phyloP scores from a whole-genome alignment of 2,888 invertebrate genomes.

The Eupithecia insigniata region DNA sequence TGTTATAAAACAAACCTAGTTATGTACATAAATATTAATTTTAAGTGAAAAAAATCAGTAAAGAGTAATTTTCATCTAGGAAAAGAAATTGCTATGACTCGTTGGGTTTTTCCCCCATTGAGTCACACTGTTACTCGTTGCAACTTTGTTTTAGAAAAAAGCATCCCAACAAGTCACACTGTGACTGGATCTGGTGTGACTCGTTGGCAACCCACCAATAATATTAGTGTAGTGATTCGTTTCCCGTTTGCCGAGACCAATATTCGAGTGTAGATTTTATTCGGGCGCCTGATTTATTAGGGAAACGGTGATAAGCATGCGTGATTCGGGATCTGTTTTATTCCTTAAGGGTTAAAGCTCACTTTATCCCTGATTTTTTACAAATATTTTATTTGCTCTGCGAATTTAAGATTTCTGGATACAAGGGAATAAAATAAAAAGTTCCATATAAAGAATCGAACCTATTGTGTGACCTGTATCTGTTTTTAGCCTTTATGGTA shows the following conservation, averaged over 20 bases:
- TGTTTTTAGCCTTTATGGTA: too few relatives aligned
- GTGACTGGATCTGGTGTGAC: too few relatives aligned
- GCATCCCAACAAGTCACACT: too few relatives aligned
- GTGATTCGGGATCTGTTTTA: conserved; percentile 26
- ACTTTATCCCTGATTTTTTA: conserved; percentile 10
- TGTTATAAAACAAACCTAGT: too few relatives aligned
- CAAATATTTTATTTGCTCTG: conserved; percentile 10
- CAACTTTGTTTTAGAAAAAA: too few relatives aligned
- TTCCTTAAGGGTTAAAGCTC: conserved; percentile 14
- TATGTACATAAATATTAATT: too few relatives aligned
- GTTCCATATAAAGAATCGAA: not conserved
- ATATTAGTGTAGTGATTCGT: not conserved
- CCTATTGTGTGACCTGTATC: not conserved
- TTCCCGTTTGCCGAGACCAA: conserved; percentile 5
- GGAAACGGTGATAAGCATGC: conserved; percentile 38
- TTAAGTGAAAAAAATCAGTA: too few relatives aligned
- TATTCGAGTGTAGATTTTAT: conserved; percentile 42
- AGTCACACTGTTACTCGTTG: too few relatives aligned
- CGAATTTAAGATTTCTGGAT: not conserved
- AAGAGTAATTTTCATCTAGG: too few relatives aligned
- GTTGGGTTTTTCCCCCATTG: too few relatives aligned
- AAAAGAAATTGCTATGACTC: too few relatives aligned
- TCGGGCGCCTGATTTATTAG: conserved; percentile 48
- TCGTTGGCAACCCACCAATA: too few relatives aligned
- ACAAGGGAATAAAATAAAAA: not conserved